Conservation (phyloP, 2,888 invertebrate genomes). For the Cephus pulcher region DNA sequence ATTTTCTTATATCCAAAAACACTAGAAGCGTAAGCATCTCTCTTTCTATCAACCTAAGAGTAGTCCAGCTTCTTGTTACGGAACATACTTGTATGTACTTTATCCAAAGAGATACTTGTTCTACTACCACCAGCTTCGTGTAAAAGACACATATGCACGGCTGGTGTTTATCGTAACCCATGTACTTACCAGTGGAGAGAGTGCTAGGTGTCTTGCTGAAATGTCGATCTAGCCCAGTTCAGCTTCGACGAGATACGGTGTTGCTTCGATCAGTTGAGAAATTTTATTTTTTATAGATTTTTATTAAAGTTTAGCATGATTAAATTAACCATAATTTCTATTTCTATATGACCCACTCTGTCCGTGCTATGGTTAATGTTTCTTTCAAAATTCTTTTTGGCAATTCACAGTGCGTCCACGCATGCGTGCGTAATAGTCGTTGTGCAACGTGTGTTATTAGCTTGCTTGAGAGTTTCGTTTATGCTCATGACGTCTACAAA, state of each 20-base stretch:
- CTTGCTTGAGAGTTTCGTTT: background rate
- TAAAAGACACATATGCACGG: slow-evolving; percentile 35
- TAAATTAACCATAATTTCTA: background rate
- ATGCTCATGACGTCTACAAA: background rate
- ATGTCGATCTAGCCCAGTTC: background rate
- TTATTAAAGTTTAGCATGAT: background rate
- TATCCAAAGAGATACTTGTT: background rate
- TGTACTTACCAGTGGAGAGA: background rate
- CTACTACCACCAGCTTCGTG: slow-evolving; percentile 21
- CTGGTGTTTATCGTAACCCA: background rate
- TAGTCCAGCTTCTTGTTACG: background rate
- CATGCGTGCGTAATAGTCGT: background rate
- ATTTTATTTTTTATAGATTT: background rate
- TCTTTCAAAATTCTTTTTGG: background rate
- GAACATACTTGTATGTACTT: background rate
- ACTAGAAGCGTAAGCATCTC: background rate
- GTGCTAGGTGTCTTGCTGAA: background rate
- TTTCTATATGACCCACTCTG: background rate
- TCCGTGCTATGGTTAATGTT: background rate
- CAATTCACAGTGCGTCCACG: background rate
- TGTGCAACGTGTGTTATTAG: background rate
- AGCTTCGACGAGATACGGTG: background rate
- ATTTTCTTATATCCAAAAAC: background rate
- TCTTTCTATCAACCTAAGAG: background rate
- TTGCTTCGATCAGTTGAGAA: background rate